Base-by-base conservation (phyloP, 1,140 invertebrate species). In the Ylistrum balloti region DNA sequence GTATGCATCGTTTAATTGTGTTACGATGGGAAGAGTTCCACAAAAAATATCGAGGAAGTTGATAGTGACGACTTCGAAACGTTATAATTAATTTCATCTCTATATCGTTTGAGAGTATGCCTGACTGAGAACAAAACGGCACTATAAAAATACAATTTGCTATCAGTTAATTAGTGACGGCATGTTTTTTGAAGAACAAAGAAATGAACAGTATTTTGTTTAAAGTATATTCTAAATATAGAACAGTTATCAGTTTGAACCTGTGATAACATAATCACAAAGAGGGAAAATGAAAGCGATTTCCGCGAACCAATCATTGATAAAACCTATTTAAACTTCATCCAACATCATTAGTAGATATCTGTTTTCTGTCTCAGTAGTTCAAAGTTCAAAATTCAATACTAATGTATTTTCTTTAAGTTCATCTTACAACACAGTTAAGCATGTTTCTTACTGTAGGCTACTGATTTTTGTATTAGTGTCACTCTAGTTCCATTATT, bases 31-130 rank as follows among this genome's bases (percentile, higher is more conserved):
- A 74, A 74, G 28, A 28, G 1, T 74, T 74, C n/a, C 56, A 28
- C n/a, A 74, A 74, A 74, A 74, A 74, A 9, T 74, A 17, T 28
- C n/a, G 28, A 74, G 56, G 56, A 74, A 74, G 22, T 74, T 74
- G 56, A 74, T 74, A 74, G 56, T n/a, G 56, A 28, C 56, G 56
- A 74, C 22, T 74, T 74, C n/a, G 56, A 74, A 74, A 74, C 56
- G 56, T 74, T 74, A 28, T 74, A 74, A 74, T 74, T 74, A 74
- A 74, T 74, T 74, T 74, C 56, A 74, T 74, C 56, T 28, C 56
- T 17, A 11, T 74, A 74, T 74, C 56, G n/a, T 74, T 28, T 28
- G 22, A 74, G 22, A 74, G 28, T 74, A 74, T 74, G 56, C 56
- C 56, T 74, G 56, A 74, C 56, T 74, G 56, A n/a, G 22, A 28